phyloP scores from a whole-genome alignment of 2,797 vertebrate species.

The Cryptoblepharus egeriae region DNA sequence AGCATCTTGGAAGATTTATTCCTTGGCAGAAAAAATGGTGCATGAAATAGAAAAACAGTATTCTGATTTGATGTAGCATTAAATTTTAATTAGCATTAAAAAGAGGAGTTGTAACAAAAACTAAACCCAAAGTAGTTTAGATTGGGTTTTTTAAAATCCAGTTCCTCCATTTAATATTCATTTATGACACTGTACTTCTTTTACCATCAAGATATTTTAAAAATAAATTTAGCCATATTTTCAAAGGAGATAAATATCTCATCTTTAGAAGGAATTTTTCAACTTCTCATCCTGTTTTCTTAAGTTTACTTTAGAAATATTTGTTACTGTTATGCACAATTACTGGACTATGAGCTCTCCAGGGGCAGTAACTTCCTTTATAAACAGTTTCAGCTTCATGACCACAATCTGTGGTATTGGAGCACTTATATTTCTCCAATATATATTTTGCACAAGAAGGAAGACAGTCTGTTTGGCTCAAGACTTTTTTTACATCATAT shows the following conservation, averaged over 20 bases:
- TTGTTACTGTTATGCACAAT: constrained; percentile 56
- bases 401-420: constrained; percentile 62
- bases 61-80: background rate
- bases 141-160: background rate
- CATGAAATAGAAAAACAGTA: background rate
- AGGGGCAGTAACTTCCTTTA: constrained; percentile 56
- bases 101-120: background rate
- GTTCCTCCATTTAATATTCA: background rate
- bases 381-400: constrained; percentile 65
- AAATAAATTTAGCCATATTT: constrained; percentile 24
- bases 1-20: background rate
- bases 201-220: background rate
- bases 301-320: constrained; percentile 40
- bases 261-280: constrained; percentile 13
- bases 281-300: constrained; percentile 1
- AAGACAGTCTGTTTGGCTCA: constrained; percentile 37
- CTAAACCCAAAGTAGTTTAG: background rate
- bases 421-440: constrained; percentile 42
- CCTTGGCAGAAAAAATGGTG: background rate
- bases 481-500: constrained; percentile 20
- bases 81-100: background rate
- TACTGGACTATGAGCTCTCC: constrained; percentile 55
- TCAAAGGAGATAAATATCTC: background rate
- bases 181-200: constrained; percentile 12
- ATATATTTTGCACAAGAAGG: constrained; percentile 4